Evolutionary conservation across 2,797 vertebrate species (phyloP).

Genomic region (Epinephelus awoara): DNA sequence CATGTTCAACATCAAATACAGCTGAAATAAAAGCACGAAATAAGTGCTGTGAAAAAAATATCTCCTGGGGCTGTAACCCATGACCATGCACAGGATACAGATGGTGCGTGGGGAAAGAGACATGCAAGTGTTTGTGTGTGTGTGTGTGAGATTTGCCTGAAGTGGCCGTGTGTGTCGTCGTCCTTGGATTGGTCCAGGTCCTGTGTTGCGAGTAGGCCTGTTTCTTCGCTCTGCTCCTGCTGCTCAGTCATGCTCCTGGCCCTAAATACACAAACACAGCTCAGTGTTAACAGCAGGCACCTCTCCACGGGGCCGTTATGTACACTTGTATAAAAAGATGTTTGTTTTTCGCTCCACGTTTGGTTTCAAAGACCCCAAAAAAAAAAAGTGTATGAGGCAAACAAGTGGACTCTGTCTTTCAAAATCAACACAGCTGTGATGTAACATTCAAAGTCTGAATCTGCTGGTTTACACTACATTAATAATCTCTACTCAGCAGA

Average conservation of each 20-base stretch:
- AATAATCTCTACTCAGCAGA: slow-evolving; percentile 44
- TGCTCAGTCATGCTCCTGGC: slow-evolving; percentile 83
- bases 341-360: slow-evolving; percentile 61
- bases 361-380: slow-evolving; percentile 50
- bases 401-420: slow-evolving; percentile 66
- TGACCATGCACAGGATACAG: slow-evolving; percentile 77
- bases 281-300: slow-evolving; percentile 55
- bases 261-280: slow-evolving; percentile 78
- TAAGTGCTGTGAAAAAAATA: slow-evolving; percentile 72
- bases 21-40: slow-evolving; percentile 68
- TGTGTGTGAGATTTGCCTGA: slow-evolving; percentile 76
- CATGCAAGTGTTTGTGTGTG: slow-evolving; percentile 34
- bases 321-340: slow-evolving; percentile 17
- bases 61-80: slow-evolving; percentile 61
- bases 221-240: slow-evolving; percentile 80
- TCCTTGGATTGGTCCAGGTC: slow-evolving; percentile 82
- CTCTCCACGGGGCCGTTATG: slow-evolving; percentile 33
- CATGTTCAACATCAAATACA: slow-evolving; percentile 73
- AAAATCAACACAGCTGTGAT: slow-evolving; percentile 65
- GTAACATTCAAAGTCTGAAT: slow-evolving; percentile 64
- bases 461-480: slow-evolving; percentile 33
- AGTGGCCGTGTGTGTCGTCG: slow-evolving; percentile 80
- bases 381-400: slow-evolving; percentile 42
- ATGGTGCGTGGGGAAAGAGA: slow-evolving; percentile 49
- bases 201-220: slow-evolving; percentile 76